Evolutionary conservation across 2,113 vertebrate genomes (phyloP).

Genomic region (Cyprinodon brontotheroides): DNA sequence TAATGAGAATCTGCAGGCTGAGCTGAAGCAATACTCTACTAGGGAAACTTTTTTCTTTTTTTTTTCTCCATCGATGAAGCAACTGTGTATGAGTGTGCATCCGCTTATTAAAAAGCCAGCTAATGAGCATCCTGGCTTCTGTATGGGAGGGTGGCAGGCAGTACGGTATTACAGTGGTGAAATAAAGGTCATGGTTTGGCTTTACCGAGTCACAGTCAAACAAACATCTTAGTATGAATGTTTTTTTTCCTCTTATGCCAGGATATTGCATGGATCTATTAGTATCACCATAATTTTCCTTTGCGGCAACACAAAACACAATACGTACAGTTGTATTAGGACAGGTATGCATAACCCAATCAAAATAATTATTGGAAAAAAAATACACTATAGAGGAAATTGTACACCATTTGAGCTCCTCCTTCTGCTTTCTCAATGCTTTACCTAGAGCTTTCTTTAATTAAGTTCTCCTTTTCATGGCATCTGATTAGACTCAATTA

Average conservation of each 20-base stretch:
- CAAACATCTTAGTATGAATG: conserved; percentile 5
- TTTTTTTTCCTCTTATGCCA: background rate
- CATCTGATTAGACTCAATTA: too few relatives aligned
- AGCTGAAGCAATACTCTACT: conserved; percentile 28
- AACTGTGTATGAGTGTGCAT: conserved; percentile 23
- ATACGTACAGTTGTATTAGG: too few relatives aligned
- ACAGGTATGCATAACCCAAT: too few relatives aligned
- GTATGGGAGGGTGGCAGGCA: conserved; percentile 18
- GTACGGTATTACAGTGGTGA: conserved; percentile 1
- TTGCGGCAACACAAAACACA: background rate
- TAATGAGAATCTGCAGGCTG: conserved; percentile 55
- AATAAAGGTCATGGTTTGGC: conserved; percentile 40
- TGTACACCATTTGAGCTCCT: too few relatives aligned
- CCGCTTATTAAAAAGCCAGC: conserved; percentile 54
- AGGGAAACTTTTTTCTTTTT: conserved; percentile 25
- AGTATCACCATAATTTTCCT: background rate
- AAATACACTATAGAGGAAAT: too few relatives aligned
- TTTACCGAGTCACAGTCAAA: conserved; percentile 9
- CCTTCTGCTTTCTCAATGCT: too few relatives aligned
- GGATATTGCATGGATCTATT: background rate
- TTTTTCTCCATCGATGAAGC: background rate
- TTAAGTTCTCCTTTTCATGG: too few relatives aligned
- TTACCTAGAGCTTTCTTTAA: too few relatives aligned
- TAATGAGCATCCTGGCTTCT: conserved; percentile 47
- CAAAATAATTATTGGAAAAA: too few relatives aligned